Base-by-base conservation (phyloP, 2,797 vertebrate genomes). In the Psittacula echo region DNA sequence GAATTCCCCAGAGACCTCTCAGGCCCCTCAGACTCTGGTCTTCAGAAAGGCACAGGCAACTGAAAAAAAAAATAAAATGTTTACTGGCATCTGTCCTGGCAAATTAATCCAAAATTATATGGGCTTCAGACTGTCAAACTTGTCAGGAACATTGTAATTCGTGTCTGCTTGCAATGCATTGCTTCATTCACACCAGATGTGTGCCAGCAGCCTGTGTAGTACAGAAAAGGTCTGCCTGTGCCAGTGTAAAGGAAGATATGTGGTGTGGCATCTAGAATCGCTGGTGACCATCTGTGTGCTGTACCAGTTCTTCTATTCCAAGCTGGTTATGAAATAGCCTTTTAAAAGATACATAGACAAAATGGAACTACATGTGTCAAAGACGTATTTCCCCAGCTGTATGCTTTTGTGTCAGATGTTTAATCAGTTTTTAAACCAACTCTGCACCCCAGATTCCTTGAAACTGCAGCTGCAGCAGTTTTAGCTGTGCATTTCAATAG, bases 61-160 rank as follows among this genome's bases (percentile, higher is more conserved):
- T 42, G 3, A 44, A 58, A 65, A 29, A 50, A 26, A 44, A 13
- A 13, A 37, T 11, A 22, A 41, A 1, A 10, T 1, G 0, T 22
- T 78, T 9, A 51, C 19, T 29, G 22, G 3, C 19, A 54, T 41
- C 24, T 60, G 3, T 44, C 9, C 15, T 76, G 41, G 21, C 2
- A 53, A 71, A 86, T 90, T 32, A 78, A 90, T 77, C 12, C 16
- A 74, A 80, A 84, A 64, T 51, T 29, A 13, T 27, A 12, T n/a
- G 15, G 11, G 4, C 29, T 87, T 7, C 34, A 75, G 60, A 34
- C 7, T 64, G 70, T 78, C 50, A 66, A n/a, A 20, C 4, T 73
- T 70, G 41, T 32, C 41, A 74, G 13, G 16, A 71, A 5, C 32
- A 8, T 4, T 34, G 15, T 74, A 4, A n/a, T 80, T 51, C 41